Percentiles rank a stretch among this genome's conserved stretches.
phyloP scores from a whole-genome alignment of 2,797 vertebrate species.

The Potorous gilbertii region DNA sequence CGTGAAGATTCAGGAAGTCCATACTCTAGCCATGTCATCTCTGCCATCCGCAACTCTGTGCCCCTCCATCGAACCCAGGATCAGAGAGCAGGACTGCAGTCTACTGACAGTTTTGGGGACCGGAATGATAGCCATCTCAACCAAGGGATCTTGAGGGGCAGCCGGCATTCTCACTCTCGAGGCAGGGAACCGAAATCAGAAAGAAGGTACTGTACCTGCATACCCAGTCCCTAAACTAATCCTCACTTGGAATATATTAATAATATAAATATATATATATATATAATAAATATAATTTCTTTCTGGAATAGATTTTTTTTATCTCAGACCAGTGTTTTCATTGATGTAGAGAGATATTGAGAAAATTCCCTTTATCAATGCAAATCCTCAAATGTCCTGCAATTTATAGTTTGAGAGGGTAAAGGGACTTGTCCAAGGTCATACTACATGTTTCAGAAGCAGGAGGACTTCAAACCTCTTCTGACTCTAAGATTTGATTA shows the following conservation, averaged over 20 bases:
- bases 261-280: too few species aligned
- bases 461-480: neutral
- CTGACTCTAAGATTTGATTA: neutral
- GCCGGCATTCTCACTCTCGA: slow-evolving; percentile 80
- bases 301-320: neutral
- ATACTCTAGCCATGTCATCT: slow-evolving; percentile 84
- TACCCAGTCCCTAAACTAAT: neutral
- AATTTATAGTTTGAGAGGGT: neutral
- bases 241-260: neutral
- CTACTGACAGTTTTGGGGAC: slow-evolving; percentile 29
- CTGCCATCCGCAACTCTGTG: slow-evolving; percentile 86
- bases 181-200: slow-evolving; percentile 68
- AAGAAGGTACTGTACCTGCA: slow-evolving; percentile 80
- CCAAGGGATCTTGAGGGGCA: slow-evolving; percentile 73
- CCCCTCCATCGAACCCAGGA: slow-evolving; percentile 83
- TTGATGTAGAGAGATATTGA: neutral
- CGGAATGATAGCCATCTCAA: slow-evolving; percentile 78
- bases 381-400: neutral
- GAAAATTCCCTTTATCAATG: neutral
- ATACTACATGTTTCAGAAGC: neutral
- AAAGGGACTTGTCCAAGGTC: neutral
- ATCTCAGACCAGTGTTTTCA: neutral
- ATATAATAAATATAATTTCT: neutral
- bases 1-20: slow-evolving; percentile 70
- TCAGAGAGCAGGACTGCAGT: slow-evolving; percentile 73